Base-by-base conservation (phyloP, 37 sponge, comb jelly and placozoan genomes). In the Spongia lamella region DNA sequence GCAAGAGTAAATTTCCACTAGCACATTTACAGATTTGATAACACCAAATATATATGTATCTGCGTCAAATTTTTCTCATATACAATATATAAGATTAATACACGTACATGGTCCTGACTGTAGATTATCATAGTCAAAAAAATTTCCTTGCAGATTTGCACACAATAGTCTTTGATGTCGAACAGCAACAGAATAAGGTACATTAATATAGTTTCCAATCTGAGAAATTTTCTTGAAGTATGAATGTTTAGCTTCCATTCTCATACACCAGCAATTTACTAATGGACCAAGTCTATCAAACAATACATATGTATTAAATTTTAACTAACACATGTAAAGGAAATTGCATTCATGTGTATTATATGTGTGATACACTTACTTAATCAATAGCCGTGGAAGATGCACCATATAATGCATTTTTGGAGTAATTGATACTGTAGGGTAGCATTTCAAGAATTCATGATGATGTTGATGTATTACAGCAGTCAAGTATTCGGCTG, bases 331-430 rank as follows among this genome's bases (percentile, higher is more conserved):
- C n/a, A n/a, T n/a, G n/a, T n/a, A n/a, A n/a, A n/a, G n/a, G n/a
- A n/a, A n/a, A n/a, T n/a, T n/a, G n/a, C n/a, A n/a, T n/a, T n/a
- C n/a, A n/a, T n/a, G n/a, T 43, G 47, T 9, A 43, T 9, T 43
- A 9, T 43, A 43, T 13, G 47, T 43, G 9, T 13, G 47, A 43
- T 13, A 43, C 47, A 43, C 70, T 78, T 31, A 78, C 79, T 11
- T 53, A 20, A 54, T 30, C 1, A 66, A 11, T 3, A 38, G 59
- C 3, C 17, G 6, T 13, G 79, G 79, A 56, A 78, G 67, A 29
- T 78, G 79, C 1, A 78, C 79, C 68, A 66, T 68, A 68, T 78
- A 68, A 43, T 78, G 79, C 25, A 26, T 24, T 49, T 64, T 77
- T 16, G 78, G 78, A 16, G 56, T 63, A 2, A 61, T n/a, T 20